Conservation (phyloP, 1,140 invertebrate genomes). For the Parapsyche elsis region DNA sequence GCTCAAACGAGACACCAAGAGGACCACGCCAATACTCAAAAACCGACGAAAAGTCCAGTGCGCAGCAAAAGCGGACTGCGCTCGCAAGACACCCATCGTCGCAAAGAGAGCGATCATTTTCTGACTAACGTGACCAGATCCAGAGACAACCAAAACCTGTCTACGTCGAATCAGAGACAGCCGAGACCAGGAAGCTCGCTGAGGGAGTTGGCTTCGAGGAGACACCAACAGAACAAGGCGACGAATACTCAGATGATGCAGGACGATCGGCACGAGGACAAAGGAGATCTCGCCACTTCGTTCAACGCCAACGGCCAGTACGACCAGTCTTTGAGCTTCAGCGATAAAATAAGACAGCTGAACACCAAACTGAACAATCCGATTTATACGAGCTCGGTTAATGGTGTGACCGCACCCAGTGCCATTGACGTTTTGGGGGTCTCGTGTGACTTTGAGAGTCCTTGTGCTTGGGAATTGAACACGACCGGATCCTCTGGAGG, state of each 20-base stretch:
- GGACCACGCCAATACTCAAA: neutral
- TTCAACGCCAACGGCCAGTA: slow-evolving; percentile 53
- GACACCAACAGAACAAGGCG: slow-evolving; percentile 60
- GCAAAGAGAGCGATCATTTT: neutral
- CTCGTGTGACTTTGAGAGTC: slow-evolving; percentile 62
- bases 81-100: neutral
- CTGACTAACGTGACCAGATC: neutral
- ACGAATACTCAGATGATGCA: slow-evolving; percentile 63
- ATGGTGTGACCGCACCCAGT: slow-evolving; percentile 56
- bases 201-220: slow-evolving; percentile 54
- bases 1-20: neutral
- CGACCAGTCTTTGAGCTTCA: slow-evolving; percentile 58
- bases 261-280: slow-evolving; percentile 60
- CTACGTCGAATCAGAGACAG: slow-evolving; percentile 1
- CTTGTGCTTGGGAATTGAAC: slow-evolving; percentile 66
- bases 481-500: slow-evolving; percentile 60
- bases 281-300: slow-evolving; percentile 59
- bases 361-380: slow-evolving; percentile 63
- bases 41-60: neutral
- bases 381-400: slow-evolving; percentile 59
- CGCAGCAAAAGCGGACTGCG: neutral
- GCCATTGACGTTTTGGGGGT: slow-evolving; percentile 63
- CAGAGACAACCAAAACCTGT: slow-evolving; percentile 8
- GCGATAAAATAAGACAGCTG: slow-evolving; percentile 59
- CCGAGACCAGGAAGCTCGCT: slow-evolving; percentile 40